phyloP scores from a whole-genome alignment of 2,888 invertebrate species.

The Pteria penguin region DNA sequence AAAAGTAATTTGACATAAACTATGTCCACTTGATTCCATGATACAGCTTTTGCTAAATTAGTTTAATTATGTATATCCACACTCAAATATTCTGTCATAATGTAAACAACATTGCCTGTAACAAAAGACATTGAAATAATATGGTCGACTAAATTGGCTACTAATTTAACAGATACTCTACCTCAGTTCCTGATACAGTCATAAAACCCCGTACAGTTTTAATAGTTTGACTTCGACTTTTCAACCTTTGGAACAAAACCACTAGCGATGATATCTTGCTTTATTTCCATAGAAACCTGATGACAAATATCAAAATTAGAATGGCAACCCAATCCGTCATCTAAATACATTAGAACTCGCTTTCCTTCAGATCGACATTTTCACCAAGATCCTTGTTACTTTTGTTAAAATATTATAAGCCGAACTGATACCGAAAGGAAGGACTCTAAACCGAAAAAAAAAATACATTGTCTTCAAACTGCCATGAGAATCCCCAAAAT shows the following conservation, averaged over 20 bases:
- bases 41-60: background rate
- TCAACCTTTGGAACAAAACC: slow-evolving; percentile 30
- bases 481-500: slow-evolving; percentile 31
- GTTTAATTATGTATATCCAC: slow-evolving; percentile 30
- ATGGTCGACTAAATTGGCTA: slow-evolving; percentile 44
- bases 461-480: background rate
- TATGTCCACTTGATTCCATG: background rate
- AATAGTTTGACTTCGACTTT: too few relatives aligned
- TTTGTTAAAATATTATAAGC: slow-evolving; percentile 32
- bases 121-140: slow-evolving; percentile 46
- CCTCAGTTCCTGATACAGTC: background rate
- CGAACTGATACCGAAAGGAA: slow-evolving; percentile 31
- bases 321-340: slow-evolving; percentile 34
- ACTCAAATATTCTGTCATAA: slow-evolving; percentile 45
- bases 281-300: slow-evolving; percentile 13
- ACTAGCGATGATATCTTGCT: slow-evolving; percentile 22
- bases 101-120: slow-evolving; percentile 38
- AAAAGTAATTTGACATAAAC: slow-evolving; percentile 10
- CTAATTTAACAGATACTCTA: slow-evolving; percentile 16
- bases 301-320: background rate
- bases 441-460: slow-evolving; percentile 24
- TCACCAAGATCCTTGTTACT: slow-evolving; percentile 19
- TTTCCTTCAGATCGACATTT: slow-evolving; percentile 32
- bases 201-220: background rate
- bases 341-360: slow-evolving; percentile 30